Evolutionary conservation across 2,797 vertebrate genomes (phyloP).

Genomic region (Rhinella marina): DNA sequence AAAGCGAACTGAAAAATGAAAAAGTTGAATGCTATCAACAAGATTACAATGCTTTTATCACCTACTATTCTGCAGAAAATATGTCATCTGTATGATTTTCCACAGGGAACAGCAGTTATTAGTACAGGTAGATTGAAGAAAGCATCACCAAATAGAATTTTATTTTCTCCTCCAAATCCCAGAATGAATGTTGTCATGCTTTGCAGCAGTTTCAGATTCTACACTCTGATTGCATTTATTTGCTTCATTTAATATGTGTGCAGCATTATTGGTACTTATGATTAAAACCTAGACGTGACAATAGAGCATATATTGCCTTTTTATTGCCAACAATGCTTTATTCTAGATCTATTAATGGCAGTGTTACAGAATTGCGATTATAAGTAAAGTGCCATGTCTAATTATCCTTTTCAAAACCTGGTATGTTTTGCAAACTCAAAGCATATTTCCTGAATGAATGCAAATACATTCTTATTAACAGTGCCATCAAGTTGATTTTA

Average conservation of each 20-base stretch:
- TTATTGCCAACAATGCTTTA: conserved; percentile 47
- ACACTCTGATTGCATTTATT: conserved; percentile 58
- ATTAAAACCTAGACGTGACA: conserved; percentile 51
- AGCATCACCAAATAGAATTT: conserved; percentile 65
- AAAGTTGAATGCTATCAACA: conserved; percentile 38
- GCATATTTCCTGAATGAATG: conserved; percentile 34
- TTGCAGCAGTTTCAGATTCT: conserved; percentile 56
- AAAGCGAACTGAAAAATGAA: conserved; percentile 22
- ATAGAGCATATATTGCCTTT: conserved; percentile 33
- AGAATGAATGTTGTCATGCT: conserved; percentile 63
- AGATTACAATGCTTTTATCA: conserved; percentile 63
- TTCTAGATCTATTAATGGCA: conserved; percentile 34
- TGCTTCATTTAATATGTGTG: conserved; percentile 53
- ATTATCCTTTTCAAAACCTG: conserved; percentile 19
- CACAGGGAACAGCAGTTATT: conserved; percentile 64
- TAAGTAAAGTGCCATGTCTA: conserved; percentile 44
- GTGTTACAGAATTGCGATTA: conserved; percentile 28
- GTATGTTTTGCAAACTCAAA: conserved; percentile 29
- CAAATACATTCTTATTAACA: conserved; percentile 41
- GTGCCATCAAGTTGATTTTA: conserved; percentile 19
- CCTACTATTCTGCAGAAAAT: conserved; percentile 65
- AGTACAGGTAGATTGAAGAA: conserved; percentile 66
- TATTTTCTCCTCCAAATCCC: conserved; percentile 65
- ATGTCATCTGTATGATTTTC: conserved; percentile 63
- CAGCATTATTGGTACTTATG: conserved; percentile 28